A percentile compares a stretch with the other conserved stretches of the same genome.
Conservation (phyloP, 2,797 vertebrate species). For the Trematomus bernacchii region DNA sequence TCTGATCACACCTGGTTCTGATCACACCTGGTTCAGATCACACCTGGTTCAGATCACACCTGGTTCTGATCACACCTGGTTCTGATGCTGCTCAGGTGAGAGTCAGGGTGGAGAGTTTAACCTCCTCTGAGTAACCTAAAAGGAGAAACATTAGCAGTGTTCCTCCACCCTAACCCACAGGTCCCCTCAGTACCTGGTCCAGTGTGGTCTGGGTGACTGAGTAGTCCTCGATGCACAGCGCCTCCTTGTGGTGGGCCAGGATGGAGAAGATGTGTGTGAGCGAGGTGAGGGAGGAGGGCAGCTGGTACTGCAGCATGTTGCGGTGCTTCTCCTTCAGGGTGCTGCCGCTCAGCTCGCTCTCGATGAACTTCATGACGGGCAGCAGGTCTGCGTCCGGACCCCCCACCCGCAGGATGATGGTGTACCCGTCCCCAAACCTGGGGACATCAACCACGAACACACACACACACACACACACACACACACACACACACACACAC, state of each 20-base stretch:
- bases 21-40: no score
- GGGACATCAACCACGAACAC: accelerated
- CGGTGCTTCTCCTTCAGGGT: conserved; percentile 95
- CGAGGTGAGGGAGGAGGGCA: conserved; percentile 91
- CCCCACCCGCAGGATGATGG: conserved; percentile 94
- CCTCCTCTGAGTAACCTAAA: no score
- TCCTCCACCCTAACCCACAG: no score
- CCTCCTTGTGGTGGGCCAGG: conserved; percentile 93
- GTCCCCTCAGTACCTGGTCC: conserved; percentile 87
- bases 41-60: no score
- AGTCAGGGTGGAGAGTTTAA: no score
- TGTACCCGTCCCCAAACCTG: conserved; percentile 98
- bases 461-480: no score
- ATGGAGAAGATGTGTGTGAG: conserved; percentile 95
- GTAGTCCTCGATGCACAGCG: conserved; percentile 95
- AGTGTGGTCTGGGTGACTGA: conserved; percentile 98
- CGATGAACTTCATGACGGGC: conserved; percentile 95
- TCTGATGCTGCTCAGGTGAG: no score
- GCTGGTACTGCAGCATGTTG: conserved; percentile 98
- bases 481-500: no score
- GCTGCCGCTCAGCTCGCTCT: conserved; percentile 92
- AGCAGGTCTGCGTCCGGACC: conserved; percentile 91
- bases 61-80: no score
- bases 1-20: no score
- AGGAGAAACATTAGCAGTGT: no score